Base-by-base conservation (phyloP, 2,888 invertebrate genomes). In the Lasioglossum malachurum region DNA sequence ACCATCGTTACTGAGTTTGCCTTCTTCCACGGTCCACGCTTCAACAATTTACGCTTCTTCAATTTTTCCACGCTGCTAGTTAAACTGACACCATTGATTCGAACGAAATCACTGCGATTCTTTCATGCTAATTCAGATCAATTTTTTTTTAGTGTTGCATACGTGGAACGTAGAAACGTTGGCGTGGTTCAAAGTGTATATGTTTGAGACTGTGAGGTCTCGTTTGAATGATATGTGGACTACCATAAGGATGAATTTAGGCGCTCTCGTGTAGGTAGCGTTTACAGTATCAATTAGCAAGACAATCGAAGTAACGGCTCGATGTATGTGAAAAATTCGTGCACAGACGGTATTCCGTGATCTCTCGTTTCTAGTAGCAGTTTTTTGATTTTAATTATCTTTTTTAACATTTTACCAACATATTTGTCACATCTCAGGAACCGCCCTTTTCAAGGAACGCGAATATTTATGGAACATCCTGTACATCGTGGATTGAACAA, bases 121-220 rank as follows among this genome's bases (percentile, higher is more conserved):
- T 67, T 35, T 67, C 31, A 19, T 8, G 35, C 31, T 19, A 67
- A 67, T 67, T 19, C 53, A n/a, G 1, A 60, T 60, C 49, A 23
- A 73, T 67, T 84, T 53, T 82, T 53, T 82, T 14, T 41, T 67
- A 35, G 46, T 4, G 38, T 78, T 64, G 84, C 67, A 16, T 83
- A 83, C 83, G 78, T 84, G 84, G 79, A 85, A 71, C 81, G 57
- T 72, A 49, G 78, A 79, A 71, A 64, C 82, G 85, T 81, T 67
- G 74, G 69, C 79, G 77, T 78, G 79, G 85, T 82, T 87, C 86
- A 85, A 87, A 87, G 85, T 87, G 86, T 87, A 19, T 78, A 79
- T 49, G 85, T 82, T 69, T 5, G 41, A 57, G 12, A 69, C 35
- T 76, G 69, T 31, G 27, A 14, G 46, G 76, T 38, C 46, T 69